A percentile compares a stretch with the other conserved stretches of the same genome.
Evolutionary conservation across 1,140 invertebrate species (phyloP).

Genomic region (Neocloeon triangulifer): DNA sequence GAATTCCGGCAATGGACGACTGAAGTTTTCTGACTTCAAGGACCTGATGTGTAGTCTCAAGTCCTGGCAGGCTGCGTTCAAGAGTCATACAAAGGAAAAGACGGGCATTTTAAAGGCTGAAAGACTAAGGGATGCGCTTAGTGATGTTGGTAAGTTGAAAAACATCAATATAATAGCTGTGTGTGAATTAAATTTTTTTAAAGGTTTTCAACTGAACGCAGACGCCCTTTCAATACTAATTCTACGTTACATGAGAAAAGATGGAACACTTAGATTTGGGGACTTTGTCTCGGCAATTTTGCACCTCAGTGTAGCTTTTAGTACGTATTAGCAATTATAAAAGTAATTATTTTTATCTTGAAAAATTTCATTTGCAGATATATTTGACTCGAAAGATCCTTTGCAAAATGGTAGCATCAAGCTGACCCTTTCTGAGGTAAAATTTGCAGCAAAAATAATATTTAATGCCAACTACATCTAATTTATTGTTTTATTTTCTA

Average conservation of each 20-base stretch:
- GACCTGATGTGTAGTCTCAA: conserved; percentile 81
- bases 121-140: conserved; percentile 55
- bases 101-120: conserved; percentile 75
- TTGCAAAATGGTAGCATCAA: conserved; percentile 62
- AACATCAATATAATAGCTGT: conserved; percentile 3
- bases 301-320: conserved; percentile 68
- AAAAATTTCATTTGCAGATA: conserved; percentile 27
- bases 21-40: conserved; percentile 72
- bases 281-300: conserved; percentile 80
- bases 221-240: conserved; percentile 62
- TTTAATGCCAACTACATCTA: neutral
- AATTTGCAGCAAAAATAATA: conserved; percentile 7
- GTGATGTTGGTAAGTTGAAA: conserved; percentile 42
- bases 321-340: conserved; percentile 25
- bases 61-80: conserved; percentile 77
- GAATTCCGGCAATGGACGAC: conserved; percentile 54
- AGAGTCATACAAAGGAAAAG: conserved; percentile 75
- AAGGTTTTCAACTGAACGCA: conserved; percentile 63
- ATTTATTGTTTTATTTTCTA: conserved; percentile 12
- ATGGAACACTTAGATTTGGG: conserved; percentile 77
- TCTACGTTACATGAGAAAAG: conserved; percentile 75
- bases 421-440: conserved; percentile 53
- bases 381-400: conserved; percentile 62
- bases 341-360: conserved; percentile 3
- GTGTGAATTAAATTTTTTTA: conserved; percentile 2